A percentile compares a stretch with the other conserved stretches of the same genome.
Conservation (phyloP, 2,797 vertebrate genomes). For the Arrhamphus sclerolepis region DNA sequence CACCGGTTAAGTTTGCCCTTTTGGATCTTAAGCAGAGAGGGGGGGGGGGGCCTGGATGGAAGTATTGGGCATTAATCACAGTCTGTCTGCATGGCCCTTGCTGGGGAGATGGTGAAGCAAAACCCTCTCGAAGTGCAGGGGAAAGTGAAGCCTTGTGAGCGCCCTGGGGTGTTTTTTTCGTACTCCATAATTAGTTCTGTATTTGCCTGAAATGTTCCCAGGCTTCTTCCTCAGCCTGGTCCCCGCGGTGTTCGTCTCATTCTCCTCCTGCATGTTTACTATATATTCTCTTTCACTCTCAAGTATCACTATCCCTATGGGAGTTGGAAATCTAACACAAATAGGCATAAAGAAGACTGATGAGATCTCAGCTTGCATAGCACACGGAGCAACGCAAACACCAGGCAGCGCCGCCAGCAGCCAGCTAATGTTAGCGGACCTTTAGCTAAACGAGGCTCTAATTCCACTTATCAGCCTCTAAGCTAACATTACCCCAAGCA, state of each 20-base stretch:
- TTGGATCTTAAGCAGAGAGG: constrained; percentile 31
- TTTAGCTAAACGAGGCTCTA: constrained; percentile 51
- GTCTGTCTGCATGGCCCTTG: constrained; percentile 48
- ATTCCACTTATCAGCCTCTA: constrained; percentile 25
- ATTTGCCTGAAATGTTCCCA: constrained; percentile 57
- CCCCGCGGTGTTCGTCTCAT: constrained; percentile 40
- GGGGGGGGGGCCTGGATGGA: constrained; percentile 26
- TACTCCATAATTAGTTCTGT: constrained; percentile 66
- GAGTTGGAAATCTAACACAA: constrained; percentile 56
- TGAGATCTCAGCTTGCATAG: constrained; percentile 44
- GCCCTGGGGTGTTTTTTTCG: constrained; percentile 62
- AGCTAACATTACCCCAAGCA: constrained; percentile 23
- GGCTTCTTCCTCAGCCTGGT: constrained; percentile 42
- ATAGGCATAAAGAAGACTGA: constrained; percentile 66
- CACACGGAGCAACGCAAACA: constrained; percentile 43
- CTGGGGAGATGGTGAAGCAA: constrained; percentile 41
- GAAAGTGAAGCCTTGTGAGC: constrained; percentile 50
- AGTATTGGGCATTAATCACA: constrained; percentile 58
- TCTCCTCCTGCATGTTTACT: constrained; percentile 48
- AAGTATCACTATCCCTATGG: constrained; percentile 39
- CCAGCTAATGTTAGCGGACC: constrained; percentile 40
- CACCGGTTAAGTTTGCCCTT: constrained; percentile 54
- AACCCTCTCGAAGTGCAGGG: constrained; percentile 38
- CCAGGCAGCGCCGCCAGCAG: constrained; percentile 41
- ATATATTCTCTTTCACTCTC: constrained; percentile 28